Conservation (phyloP, 2,888 invertebrate genomes). For the Athrips mouffetella region DNA sequence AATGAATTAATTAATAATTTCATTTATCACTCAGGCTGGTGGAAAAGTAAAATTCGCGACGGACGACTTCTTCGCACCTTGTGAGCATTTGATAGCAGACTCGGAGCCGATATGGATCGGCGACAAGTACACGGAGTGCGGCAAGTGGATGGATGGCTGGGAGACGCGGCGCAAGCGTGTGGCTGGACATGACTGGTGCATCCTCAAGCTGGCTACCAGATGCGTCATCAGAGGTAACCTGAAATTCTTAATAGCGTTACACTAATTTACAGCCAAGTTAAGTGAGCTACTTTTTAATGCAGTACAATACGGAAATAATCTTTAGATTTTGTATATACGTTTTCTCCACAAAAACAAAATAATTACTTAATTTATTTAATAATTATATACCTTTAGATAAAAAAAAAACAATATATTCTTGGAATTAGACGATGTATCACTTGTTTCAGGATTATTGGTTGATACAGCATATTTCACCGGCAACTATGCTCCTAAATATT, state of each 20-base stretch:
- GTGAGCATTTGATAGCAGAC: conserved; percentile 78
- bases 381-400: no score
- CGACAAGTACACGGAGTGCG: conserved; percentile 78
- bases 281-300: not conserved
- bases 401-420: no score
- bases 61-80: conserved; percentile 81
- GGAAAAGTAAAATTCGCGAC: conserved; percentile 79
- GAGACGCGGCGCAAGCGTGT: conserved; percentile 80
- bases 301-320: no score
- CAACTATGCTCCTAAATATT: conserved; percentile 80
- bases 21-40: conserved; percentile 62
- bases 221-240: conserved; percentile 75
- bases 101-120: conserved; percentile 76
- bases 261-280: not conserved
- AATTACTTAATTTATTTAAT: no score
- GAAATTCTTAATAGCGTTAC: not conserved
- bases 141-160: conserved; percentile 86
- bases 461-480: conserved; percentile 82
- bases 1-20: not conserved
- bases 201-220: conserved; percentile 76
- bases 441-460: conserved; percentile 64
- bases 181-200: conserved; percentile 81
- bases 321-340: no score
- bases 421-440: no score
- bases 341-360: no score